Percentiles rank a stretch among this genome's conserved stretches.
Conservation (phyloP, 1,140 invertebrate genomes). For the Cotesia vestalis region DNA sequence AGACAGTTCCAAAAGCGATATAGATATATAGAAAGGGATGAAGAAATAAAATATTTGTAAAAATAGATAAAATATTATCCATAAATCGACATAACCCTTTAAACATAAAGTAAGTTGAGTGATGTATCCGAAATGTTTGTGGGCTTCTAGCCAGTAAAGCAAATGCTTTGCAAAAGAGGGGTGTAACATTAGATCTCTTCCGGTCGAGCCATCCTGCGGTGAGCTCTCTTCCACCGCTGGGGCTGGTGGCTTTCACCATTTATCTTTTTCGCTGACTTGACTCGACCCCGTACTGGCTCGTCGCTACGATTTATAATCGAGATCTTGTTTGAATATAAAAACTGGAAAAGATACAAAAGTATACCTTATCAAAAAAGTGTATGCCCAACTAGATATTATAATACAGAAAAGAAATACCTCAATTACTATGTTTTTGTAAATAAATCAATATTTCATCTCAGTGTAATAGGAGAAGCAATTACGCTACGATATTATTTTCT, state of each 20-base stretch:
- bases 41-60: not conserved
- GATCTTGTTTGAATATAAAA: slow-evolving; percentile 35
- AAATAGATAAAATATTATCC: slow-evolving; percentile 37
- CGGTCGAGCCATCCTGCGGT: slow-evolving; percentile 43
- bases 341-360: not conserved
- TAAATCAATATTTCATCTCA: no score
- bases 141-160: slow-evolving; percentile 35
- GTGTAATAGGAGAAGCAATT: no score
- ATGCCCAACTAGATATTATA: not conserved
- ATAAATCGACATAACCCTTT: slow-evolving; percentile 24
- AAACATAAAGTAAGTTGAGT: slow-evolving; percentile 10
- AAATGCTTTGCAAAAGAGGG: slow-evolving; percentile 34
- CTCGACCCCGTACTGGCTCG: slow-evolving; percentile 23
- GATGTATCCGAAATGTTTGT: slow-evolving; percentile 37
- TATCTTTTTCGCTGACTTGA: slow-evolving; percentile 47
- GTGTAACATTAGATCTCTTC: slow-evolving; percentile 51
- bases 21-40: not conserved
- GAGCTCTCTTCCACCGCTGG: slow-evolving; percentile 30
- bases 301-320: slow-evolving; percentile 45
- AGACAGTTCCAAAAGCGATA: no score
- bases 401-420: not conserved
- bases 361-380: slow-evolving; percentile 20
- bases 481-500: no score
- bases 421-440: no score
- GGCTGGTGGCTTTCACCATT: slow-evolving; percentile 35